Conservation (phyloP, 2,888 invertebrate species). For the Platycheirus albimanus region DNA sequence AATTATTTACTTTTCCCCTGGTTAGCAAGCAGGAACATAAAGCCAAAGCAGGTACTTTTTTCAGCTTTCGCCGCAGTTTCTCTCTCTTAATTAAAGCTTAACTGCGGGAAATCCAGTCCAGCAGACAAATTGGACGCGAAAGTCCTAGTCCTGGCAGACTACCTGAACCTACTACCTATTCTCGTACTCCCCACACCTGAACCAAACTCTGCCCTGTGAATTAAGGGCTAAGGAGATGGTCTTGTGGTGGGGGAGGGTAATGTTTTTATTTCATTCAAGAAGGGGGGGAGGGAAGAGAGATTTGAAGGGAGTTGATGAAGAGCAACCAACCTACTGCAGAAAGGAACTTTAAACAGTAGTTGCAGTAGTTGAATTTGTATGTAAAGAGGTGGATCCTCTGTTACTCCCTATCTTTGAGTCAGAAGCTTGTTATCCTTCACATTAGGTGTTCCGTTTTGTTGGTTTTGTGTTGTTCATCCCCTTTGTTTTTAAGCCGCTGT, state of each 20-base stretch:
- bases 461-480: slow-evolving; percentile 61
- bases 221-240: slow-evolving; percentile 65
- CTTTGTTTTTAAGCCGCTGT: slow-evolving; percentile 39
- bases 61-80: slow-evolving; percentile 57
- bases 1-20: slow-evolving; percentile 67
- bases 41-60: slow-evolving; percentile 40
- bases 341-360: slow-evolving; percentile 42
- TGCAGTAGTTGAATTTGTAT: slow-evolving; percentile 56
- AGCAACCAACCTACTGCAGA: slow-evolving; percentile 39
- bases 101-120: slow-evolving; percentile 70
- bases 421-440: slow-evolving; percentile 72
- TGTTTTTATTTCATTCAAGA: slow-evolving; percentile 48
- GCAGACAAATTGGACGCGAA: slow-evolving; percentile 69
- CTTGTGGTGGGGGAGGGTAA: slow-evolving; percentile 44
- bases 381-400: slow-evolving; percentile 41
- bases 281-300: neutral
- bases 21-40: slow-evolving; percentile 28
- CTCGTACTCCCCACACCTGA: slow-evolving; percentile 17
- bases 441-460: slow-evolving; percentile 71
- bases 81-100: slow-evolving; percentile 72
- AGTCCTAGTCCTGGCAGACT: slow-evolving; percentile 34
- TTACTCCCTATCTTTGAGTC: slow-evolving; percentile 60
- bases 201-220: slow-evolving; percentile 27
- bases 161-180: slow-evolving; percentile 11
- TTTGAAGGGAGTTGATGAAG: too few relatives aligned